These are phyloP conservation scores for Cheirogaleus medius DNA, from an alignment of 2,113 vertebrate species.

Conservation along the genomic window DNA sequence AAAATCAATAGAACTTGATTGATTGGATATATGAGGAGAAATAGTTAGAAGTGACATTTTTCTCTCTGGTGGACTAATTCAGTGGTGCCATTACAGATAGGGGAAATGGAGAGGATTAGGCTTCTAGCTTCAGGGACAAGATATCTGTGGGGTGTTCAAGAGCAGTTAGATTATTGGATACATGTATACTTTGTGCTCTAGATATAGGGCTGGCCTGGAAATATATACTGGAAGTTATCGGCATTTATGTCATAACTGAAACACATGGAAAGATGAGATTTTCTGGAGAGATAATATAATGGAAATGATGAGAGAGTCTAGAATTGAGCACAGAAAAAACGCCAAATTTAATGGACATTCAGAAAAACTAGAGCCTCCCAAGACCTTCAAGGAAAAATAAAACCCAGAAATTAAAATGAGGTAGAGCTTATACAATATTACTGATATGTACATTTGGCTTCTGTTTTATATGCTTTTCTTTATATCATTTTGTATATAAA, in stretches of 20 bases:
- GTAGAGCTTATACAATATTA: neutral
- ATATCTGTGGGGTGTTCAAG: neutral
- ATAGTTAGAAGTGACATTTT: neutral
- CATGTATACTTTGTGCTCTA: neutral
- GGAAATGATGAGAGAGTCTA: neutral
- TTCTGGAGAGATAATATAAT: neutral
- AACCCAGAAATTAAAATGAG: neutral
- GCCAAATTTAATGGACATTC: neutral
- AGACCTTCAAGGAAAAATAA: neutral
- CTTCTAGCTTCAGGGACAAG: neutral
- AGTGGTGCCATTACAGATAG: neutral
- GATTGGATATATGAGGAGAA: neutral
- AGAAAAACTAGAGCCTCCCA: neutral
- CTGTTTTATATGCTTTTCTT: neutral
- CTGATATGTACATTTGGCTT: neutral
- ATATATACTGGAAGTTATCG: neutral
- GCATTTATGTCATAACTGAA: neutral
- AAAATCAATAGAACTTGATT: neutral
- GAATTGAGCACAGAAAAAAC: neutral
- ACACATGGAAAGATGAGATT: neutral
- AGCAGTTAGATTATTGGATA: neutral
- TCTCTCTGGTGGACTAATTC: neutral
- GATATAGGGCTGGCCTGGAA: neutral
- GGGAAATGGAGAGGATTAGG: neutral
- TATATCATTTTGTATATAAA: neutral